Percentiles rank a stretch among this genome's conserved stretches.
phyloP scores from a whole-genome alignment of 2,113 vertebrate species.

The Ondatra zibethicus region DNA sequence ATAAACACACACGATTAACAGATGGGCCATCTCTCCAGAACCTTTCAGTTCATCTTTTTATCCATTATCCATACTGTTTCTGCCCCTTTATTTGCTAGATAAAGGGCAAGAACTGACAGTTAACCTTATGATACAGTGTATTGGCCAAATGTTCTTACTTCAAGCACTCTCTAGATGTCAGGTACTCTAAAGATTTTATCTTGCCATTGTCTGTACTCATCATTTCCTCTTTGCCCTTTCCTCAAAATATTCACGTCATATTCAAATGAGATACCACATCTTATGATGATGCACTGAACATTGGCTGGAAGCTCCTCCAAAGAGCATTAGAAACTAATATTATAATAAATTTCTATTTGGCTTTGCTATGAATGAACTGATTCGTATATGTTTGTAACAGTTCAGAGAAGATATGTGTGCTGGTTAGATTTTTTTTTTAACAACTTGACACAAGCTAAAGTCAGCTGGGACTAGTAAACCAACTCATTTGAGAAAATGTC shows the following conservation, averaged over 20 bases:
- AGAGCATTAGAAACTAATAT: not conserved
- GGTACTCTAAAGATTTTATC: not conserved
- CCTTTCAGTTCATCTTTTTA: not conserved
- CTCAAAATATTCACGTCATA: not conserved
- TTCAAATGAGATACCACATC: slow-evolving; percentile 11
- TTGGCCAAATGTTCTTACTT: not conserved
- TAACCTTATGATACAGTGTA: not conserved
- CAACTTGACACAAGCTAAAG: not conserved
- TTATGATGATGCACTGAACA: not conserved
- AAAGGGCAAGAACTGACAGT: not conserved
- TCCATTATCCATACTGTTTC: not conserved
- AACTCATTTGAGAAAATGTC: not conserved
- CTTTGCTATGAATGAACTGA: not conserved
- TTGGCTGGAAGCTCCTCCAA: not conserved
- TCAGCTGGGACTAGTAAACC: not conserved
- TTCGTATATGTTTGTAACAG: slow-evolving; percentile 20
- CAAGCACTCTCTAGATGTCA: not conserved
- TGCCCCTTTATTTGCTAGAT: not conserved
- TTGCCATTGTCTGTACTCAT: not conserved
- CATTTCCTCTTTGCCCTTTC: not conserved
- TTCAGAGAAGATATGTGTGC: not conserved
- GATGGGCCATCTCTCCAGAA: too few relatives aligned
- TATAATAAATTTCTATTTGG: slow-evolving; percentile 39
- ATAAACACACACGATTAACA: not conserved
- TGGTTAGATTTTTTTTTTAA: not conserved